Percentiles rank a stretch among this genome's conserved stretches.
Evolutionary conservation across 2,797 vertebrate species (phyloP).

Genomic region (Arctocebus calabarensis): DNA sequence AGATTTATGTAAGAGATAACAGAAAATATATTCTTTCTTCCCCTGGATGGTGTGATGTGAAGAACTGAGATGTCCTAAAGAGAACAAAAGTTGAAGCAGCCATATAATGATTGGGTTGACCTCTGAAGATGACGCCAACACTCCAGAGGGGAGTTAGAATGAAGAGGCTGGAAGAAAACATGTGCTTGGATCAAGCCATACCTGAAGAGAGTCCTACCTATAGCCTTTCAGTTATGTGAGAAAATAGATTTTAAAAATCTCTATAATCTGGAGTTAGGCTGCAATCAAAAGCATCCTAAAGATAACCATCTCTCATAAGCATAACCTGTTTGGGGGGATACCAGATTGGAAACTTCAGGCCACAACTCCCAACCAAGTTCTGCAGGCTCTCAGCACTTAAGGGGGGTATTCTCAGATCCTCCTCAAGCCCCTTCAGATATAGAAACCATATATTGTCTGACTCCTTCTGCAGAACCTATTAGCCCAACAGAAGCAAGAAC

Average conservation of each 20-base stretch:
- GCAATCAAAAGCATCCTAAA: neutral
- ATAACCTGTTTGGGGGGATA: neutral
- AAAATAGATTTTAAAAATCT: neutral
- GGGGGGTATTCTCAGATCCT: conserved; percentile 2
- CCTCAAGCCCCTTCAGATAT: neutral
- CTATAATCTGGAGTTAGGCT: neutral
- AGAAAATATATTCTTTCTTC: neutral
- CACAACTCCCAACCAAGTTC: neutral
- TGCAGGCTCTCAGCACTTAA: neutral
- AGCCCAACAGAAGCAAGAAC: neutral
- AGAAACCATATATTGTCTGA: neutral
- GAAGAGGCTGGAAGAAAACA: neutral
- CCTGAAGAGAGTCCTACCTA: neutral
- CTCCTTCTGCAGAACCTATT: neutral
- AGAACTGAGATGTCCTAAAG: neutral
- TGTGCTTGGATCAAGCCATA: neutral
- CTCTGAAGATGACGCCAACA: neutral
- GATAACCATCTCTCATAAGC: neutral
- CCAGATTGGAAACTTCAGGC: neutral
- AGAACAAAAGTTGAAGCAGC: neutral
- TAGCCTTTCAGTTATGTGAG: neutral
- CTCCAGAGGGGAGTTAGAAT: neutral
- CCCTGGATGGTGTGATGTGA: neutral
- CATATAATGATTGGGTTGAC: neutral
- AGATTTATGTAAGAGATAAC: neutral